These are phyloP conservation scores for Variabilichromis moorii DNA, from an alignment of 2,113 vertebrate genomes.

Conservation along the genomic window DNA sequence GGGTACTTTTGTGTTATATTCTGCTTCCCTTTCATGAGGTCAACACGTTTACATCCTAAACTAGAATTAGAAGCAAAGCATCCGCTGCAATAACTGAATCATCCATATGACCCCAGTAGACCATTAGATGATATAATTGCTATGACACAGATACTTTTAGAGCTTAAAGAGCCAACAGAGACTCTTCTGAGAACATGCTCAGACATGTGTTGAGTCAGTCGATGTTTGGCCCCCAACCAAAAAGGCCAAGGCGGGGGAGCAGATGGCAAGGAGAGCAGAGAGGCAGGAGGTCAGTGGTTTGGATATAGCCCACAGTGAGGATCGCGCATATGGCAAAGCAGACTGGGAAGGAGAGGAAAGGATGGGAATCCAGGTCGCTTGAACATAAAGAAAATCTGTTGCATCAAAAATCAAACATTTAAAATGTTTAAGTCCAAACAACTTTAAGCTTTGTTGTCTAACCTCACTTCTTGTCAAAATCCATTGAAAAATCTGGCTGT, in stretches of 20 bases:
- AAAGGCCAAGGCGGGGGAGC: conserved; percentile 21
- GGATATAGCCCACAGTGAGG: conserved; percentile 7
- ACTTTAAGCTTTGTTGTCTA: not conserved
- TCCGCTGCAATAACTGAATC: not conserved
- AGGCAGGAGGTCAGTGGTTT: conserved; percentile 41
- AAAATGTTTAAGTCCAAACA: not conserved
- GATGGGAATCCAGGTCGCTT: not conserved
- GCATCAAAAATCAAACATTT: not conserved
- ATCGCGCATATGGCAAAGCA: conserved; percentile 44
- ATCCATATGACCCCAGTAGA: not conserved
- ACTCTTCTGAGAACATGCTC: conserved; percentile 1
- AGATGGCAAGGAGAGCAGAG: conserved; percentile 46
- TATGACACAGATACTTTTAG: not conserved
- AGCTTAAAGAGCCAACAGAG: not conserved
- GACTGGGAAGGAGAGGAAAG: not conserved
- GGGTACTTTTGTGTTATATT: not conserved
- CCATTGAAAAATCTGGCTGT: not conserved
- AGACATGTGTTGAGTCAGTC: conserved; percentile 38
- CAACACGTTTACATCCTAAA: not conserved
- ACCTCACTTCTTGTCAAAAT: not conserved
- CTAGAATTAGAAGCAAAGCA: not conserved
- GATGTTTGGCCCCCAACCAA: conserved; percentile 36
- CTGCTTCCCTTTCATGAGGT: not conserved
- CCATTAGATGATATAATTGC: not conserved
- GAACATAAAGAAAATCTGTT: not conserved